phyloP scores from a whole-genome alignment of 1,140 invertebrate genomes.

The Chelonus insularis region DNA sequence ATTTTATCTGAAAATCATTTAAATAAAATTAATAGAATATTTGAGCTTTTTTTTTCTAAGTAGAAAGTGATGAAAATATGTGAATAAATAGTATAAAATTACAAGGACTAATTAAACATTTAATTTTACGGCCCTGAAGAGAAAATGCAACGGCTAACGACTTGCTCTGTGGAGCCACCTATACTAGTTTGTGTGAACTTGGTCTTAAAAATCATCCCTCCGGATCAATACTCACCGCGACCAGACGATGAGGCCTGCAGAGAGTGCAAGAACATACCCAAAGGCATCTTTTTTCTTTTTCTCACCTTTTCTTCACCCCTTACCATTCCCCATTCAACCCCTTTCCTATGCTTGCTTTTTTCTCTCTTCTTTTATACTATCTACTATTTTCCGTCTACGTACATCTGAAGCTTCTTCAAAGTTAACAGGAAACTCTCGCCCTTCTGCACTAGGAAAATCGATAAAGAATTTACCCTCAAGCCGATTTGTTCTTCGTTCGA shows the following conservation, averaged over 20 bases:
- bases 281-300: slow-evolving; percentile 18
- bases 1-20: too few species aligned
- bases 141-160: not conserved
- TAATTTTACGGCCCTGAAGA: slow-evolving; percentile 25
- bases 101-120: slow-evolving; percentile 10
- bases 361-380: slow-evolving; percentile 9
- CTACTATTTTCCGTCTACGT: slow-evolving; percentile 15
- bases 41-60: too few species aligned
- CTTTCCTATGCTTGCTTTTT: not conserved
- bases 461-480: slow-evolving; percentile 21
- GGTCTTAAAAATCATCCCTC: slow-evolving; percentile 48
- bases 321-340: not conserved
- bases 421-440: slow-evolving; percentile 19
- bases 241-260: slow-evolving; percentile 27
- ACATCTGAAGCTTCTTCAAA: slow-evolving; percentile 19
- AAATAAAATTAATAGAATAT: too few species aligned
- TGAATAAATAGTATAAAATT: not conserved
- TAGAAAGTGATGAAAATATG: not conserved
- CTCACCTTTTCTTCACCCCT: not conserved
- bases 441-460: slow-evolving; percentile 16
- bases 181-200: slow-evolving; percentile 37
- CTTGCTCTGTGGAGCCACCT: slow-evolving; percentile 41
- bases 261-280: slow-evolving; percentile 20
- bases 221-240: slow-evolving; percentile 43
- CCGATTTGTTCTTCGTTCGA: slow-evolving; percentile 13